Percentiles rank a stretch among this genome's conserved stretches.
Evolutionary conservation across 2,888 invertebrate species (phyloP).

Genomic region (Agonopterix subpropinquella): DNA sequence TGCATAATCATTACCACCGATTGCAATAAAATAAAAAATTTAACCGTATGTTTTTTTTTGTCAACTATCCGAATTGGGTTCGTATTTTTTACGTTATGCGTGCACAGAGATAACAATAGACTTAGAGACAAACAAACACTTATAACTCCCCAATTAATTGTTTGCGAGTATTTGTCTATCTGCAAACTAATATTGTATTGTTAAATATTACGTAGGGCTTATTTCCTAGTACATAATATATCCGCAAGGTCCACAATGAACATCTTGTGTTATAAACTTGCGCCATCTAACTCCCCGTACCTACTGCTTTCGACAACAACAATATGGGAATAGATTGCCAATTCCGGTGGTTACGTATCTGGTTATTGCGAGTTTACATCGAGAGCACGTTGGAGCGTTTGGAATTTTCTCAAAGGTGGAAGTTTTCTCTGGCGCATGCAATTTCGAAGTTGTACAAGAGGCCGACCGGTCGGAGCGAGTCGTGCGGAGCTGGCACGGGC

Average conservation of each 20-base stretch:
- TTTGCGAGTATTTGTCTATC: too few relatives aligned
- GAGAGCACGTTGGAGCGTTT: constrained; percentile 48
- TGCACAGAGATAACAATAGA: too few relatives aligned
- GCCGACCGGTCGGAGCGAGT: constrained; percentile 22
- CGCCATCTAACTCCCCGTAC: not conserved
- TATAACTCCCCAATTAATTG: too few relatives aligned
- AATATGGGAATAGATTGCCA: constrained; percentile 47
- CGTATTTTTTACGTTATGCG: too few relatives aligned
- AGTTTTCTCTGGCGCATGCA: constrained; percentile 61
- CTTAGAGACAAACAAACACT: too few relatives aligned
- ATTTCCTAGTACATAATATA: not conserved
- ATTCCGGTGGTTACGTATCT: constrained; percentile 49
- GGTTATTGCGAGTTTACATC: constrained; percentile 53
- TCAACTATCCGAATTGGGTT: too few relatives aligned
- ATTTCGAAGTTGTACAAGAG: constrained; percentile 58
- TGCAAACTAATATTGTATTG: too few relatives aligned
- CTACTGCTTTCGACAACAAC: constrained; percentile 19
- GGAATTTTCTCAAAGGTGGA: constrained; percentile 62
- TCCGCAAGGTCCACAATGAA: not conserved
- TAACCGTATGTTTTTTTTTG: too few relatives aligned
- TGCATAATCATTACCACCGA: too few relatives aligned
- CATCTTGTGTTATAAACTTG: constrained; percentile 4
- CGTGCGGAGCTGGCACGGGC: constrained; percentile 20
- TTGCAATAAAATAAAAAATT: too few relatives aligned
- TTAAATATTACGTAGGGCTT: not conserved